A percentile compares a stretch with the other conserved stretches of the same genome.
Conservation (phyloP, 2,797 vertebrate genomes). For the Balearica regulorum region DNA sequence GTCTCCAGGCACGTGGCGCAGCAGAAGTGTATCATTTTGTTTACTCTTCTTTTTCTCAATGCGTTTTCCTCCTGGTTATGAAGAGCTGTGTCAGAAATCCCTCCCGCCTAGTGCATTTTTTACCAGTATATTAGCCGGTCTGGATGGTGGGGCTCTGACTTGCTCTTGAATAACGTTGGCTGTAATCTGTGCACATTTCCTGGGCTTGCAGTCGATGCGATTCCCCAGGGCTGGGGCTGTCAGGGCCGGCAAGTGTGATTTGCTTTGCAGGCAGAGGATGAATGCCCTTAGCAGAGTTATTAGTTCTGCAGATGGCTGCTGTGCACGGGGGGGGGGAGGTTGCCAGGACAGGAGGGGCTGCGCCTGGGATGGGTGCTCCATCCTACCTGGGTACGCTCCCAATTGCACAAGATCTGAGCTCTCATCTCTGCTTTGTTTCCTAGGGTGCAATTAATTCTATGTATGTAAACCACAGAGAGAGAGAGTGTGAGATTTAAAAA, state of each 20-base stretch:
- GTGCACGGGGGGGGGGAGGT: background rate
- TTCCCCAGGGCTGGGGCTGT: background rate
- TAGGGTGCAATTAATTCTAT: background rate
- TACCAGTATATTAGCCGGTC: background rate
- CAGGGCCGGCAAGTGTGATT: background rate
- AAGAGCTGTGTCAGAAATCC: background rate
- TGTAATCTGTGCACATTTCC: background rate
- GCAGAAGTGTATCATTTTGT: background rate
- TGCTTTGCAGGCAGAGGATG: constrained; percentile 10
- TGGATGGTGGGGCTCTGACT: background rate
- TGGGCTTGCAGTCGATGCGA: background rate
- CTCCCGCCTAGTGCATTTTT: background rate
- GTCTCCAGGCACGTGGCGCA: background rate
- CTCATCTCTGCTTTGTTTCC: background rate
- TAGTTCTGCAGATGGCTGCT: background rate
- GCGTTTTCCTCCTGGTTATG: background rate
- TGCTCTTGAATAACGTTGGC: background rate
- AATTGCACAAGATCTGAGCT: background rate
- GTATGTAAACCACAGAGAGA: background rate
- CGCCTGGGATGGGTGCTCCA: background rate
- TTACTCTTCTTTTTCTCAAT: background rate
- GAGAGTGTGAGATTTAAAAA: background rate
- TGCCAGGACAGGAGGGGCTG: background rate
- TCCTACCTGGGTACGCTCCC: background rate
- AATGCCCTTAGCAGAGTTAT: background rate